Percentiles rank a stretch among this genome's conserved stretches.
These are phyloP conservation scores for Pelagia noctiluca DNA, from an alignment of 30 jellyfish, hydroid and myxozoan genomes.

Conservation along the genomic window DNA sequence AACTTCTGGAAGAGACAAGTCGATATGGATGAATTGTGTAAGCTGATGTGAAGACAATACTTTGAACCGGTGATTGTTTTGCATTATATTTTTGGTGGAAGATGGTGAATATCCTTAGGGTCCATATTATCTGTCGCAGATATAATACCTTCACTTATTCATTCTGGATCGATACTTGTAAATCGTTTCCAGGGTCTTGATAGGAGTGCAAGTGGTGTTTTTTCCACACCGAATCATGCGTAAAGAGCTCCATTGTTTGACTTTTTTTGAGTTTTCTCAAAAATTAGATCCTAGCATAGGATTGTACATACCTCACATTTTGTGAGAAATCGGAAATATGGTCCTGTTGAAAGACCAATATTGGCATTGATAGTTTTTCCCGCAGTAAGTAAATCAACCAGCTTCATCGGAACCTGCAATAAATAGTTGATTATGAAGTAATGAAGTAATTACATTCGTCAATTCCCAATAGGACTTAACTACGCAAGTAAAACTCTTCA, in stretches of 20 bases:
- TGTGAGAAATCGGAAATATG: constrained; percentile 11
- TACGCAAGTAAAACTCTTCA: neutral
- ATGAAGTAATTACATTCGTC: neutral
- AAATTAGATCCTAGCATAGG: neutral
- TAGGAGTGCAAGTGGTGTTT: neutral
- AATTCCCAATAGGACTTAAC: neutral
- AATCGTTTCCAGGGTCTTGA: neutral
- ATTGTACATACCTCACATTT: constrained; percentile 31
- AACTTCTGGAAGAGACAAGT: too few species aligned
- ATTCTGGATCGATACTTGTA: neutral
- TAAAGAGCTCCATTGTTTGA: neutral
- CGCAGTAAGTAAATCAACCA: constrained; percentile 45
- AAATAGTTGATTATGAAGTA: neutral
- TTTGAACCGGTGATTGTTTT: too few species aligned
- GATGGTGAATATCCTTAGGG: too few species aligned
- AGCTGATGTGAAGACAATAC: too few species aligned
- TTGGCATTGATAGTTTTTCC: constrained; percentile 34
- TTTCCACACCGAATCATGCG: neutral
- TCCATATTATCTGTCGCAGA: too few species aligned
- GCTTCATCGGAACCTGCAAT: constrained; percentile 60
- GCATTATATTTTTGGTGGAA: too few species aligned
- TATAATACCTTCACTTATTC: neutral
- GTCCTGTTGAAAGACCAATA: constrained; percentile 48
- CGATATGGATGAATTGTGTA: too few species aligned
- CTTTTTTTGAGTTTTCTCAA: neutral